Evolutionary conservation across 2,797 vertebrate genomes (phyloP), one percentile per base, ranked within the genome.

Genomic region (Catostomus latipinnis): DNA sequence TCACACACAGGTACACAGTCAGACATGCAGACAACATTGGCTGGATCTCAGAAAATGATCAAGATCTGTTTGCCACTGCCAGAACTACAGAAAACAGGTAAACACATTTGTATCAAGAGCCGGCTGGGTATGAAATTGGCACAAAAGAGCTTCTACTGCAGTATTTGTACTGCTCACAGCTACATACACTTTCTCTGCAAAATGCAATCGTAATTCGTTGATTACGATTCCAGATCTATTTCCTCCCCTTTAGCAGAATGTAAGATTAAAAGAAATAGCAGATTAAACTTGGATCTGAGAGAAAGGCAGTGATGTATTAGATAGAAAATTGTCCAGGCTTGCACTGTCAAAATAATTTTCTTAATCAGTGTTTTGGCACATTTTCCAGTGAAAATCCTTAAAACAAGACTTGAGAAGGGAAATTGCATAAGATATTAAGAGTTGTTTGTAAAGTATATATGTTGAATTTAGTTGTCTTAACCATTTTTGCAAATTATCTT

Each of bases 101-200:
- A 67, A 80, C 62, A 66, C n/a, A 6, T 58, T 57, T 50, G 9
- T 70, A 34, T 10, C 13, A 13, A 70, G 13, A 61, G n/a, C 6
- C 2, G 14, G 48, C 9, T 0, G 10, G 43, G 22, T n/a, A 70
- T 68, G n/a, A 78, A 54, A 61, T 53, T 7, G 11, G 14, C 57
- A 52, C 63, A 53, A 77, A 69, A 71, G 9, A 78, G 14, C 56
- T 70, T 62, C 49, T 52, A 45, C 34, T 45, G 34, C 46, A 61
- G 54, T 43, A 58, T 46, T 18, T 4, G 10, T 22, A 48, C 9
- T 0, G 8, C 66, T 6, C 9, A 0, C 6, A 14, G 62, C 62
- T 63, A 63, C 62, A 46, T 11, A 53, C 43, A 46, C 0, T 6
- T 34, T 4, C 34, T 34, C 34, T 34, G 34, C 34, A 34, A 34